A percentile compares a stretch with the other conserved stretches of the same genome.
phyloP scores from a whole-genome alignment of 2,113 vertebrate genomes.

The Proterorhinus semilunaris region DNA sequence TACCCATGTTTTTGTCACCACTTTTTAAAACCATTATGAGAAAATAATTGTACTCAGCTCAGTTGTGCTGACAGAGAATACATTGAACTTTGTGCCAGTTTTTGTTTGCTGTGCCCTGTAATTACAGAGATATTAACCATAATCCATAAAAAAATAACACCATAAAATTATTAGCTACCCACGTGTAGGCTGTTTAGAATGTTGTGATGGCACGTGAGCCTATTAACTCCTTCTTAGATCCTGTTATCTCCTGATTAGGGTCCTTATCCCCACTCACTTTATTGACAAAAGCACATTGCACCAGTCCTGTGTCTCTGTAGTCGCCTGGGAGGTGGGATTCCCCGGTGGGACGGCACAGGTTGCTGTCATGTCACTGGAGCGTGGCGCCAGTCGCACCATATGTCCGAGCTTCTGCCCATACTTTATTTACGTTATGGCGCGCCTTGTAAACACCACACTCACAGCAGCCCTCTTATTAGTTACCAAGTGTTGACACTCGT shows the following conservation, averaged over 20 bases:
- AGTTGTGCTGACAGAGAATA: too few species aligned
- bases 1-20: too few species aligned
- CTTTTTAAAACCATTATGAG: too few species aligned
- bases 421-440: conserved; percentile 78
- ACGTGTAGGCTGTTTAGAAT: too few species aligned
- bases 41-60: too few species aligned
- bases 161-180: too few species aligned
- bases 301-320: conserved; percentile 35
- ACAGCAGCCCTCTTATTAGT: conserved; percentile 80
- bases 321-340: conserved; percentile 66
- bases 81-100: too few species aligned
- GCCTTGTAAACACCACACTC: conserved; percentile 76
- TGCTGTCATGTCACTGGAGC: conserved; percentile 76
- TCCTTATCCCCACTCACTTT: background rate
- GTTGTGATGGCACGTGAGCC: too few species aligned
- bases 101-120: too few species aligned
- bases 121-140: too few species aligned
- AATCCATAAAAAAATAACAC: too few species aligned
- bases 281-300: conserved; percentile 22
- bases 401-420: conserved; percentile 72
- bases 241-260: conserved; percentile 8
- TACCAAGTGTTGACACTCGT: conserved; percentile 76
- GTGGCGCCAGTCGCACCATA: conserved; percentile 74
- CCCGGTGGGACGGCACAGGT: conserved; percentile 70
- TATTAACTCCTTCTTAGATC: conserved; percentile 19